Conservation (phyloP, 2,113 vertebrate species). For the Jaculus jaculus region DNA sequence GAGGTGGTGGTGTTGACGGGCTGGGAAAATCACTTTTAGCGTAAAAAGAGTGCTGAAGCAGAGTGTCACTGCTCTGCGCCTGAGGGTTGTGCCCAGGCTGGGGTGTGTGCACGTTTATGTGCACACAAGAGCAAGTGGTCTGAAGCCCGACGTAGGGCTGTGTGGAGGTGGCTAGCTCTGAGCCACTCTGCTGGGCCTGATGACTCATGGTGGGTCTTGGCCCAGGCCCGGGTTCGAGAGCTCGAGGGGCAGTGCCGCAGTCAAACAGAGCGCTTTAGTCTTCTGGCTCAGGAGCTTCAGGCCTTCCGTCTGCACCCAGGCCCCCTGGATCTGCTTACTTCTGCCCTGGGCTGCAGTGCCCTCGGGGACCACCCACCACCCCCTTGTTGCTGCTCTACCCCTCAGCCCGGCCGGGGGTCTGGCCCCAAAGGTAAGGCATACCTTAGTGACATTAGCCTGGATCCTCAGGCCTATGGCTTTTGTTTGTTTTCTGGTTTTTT, state of each 20-base stretch:
- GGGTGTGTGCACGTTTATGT: neutral
- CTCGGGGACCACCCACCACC: conserved; percentile 77
- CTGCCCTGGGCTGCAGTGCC: conserved; percentile 80
- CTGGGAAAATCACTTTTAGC: neutral
- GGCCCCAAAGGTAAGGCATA: conserved; percentile 72
- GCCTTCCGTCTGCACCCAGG: conserved; percentile 94
- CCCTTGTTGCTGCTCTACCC: conserved; percentile 78
- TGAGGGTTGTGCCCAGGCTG: neutral
- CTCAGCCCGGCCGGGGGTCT: conserved; percentile 58
- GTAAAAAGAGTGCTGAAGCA: conserved; percentile 11
- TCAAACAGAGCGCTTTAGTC: conserved; percentile 95
- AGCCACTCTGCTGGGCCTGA: neutral
- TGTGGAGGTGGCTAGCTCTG: neutral
- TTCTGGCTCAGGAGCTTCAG: conserved; percentile 94
- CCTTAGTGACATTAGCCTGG: neutral
- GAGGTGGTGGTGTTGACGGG: neutral
- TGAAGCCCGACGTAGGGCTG: neutral
- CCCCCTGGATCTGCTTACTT: conserved; percentile 91
- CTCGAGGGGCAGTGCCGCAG: conserved; percentile 96
- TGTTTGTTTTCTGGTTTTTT: too few species aligned
- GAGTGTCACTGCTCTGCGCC: neutral
- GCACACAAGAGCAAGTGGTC: too few species aligned
- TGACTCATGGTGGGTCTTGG: conserved; percentile 42
- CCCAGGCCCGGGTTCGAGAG: conserved; percentile 93
- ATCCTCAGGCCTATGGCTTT: neutral